Evolutionary conservation across 2,113 vertebrate genomes (phyloP), one percentile per base, ranked within the genome.

Genomic region (Hemichromis elongatus): DNA sequence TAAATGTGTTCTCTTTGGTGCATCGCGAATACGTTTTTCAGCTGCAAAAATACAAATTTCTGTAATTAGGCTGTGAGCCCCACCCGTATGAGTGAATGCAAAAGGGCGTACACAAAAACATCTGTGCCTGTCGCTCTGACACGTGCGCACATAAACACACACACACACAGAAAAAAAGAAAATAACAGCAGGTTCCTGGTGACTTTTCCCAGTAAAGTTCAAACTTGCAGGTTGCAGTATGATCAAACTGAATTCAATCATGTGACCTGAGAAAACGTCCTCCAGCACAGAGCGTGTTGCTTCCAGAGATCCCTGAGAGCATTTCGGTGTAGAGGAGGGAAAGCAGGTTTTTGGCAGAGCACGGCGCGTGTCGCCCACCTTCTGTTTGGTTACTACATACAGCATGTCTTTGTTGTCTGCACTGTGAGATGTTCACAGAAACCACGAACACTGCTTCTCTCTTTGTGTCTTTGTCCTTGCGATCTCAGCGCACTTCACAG

Each of bases 81-180:
- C 79, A 55, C 84, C 78, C 79, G 4, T 77, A 54, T 24, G 73
- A 88, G 80, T 86, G 33, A 82, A 92, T 89, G 73, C 33, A 81
- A 86, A 85, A 88, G 57, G 57, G 66, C 6, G 19, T 12, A 52
- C 53, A 86, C 53, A 86, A 79, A n/a, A 83, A 85, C 79, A 45
- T 81, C 75, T 73, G 63, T 47, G 70, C 61, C 52, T 18, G 47
- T 84, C 73, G 78, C 30, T 80, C 40, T 57, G 47, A 42, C 78
- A 26, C 63, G 13, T 24, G 3, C 1, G 2, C 80, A 86, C 79
- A 61, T 42, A 86, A 83, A 85, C 73, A 84, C 45, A 18, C 10
- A 56, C n/a, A 16, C 70, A 70, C n/a, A 52, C 37, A 40, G 33
- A 26, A 30, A 14, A 47, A 63, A 42, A 68, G 47, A 77, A 24